Base-by-base conservation (phyloP, 1,140 invertebrate genomes). In the Drosophila subpulchrella region DNA sequence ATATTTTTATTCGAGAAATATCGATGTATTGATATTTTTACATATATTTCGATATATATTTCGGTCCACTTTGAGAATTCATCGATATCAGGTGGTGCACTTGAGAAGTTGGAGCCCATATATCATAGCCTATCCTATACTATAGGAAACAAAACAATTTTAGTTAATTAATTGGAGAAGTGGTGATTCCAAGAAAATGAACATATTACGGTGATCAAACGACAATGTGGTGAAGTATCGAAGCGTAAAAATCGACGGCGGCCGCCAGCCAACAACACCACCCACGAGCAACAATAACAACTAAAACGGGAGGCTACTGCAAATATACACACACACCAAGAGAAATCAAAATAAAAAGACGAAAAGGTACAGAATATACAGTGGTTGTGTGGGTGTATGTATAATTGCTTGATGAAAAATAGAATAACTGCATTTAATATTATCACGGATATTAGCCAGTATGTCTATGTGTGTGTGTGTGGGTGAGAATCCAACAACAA, bases 171-270 rank as follows among this genome's bases (percentile, higher is more conserved):
- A 46, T 46, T 46, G 20, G 15, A 20, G 17, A 65, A 42, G 15
- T 15, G 71, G 27, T 27, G 27, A 4, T 27, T 51, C 58, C 41
- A 73, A 61, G 58, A 76, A 57, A 75, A 85, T 86, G 82, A 78
- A 81, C 42, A 81, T 78, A 61, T 66, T 72, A 62, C 78, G 61
- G 70, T 82, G 82, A 51, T 32, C 65, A 72, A 55, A 71, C 55
- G 75, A 70, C 57, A 78, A 86, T 86, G 78, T 63, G 79, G 66
- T 75, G 75, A 82, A 78, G 78, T 82, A 86, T 75, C 78, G 79
- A 75, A 88, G 82, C 75, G 83, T 86, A 76, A 82, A 72, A 86
- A 78, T 75, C 78, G 60, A 75, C 86, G 83, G 75, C 78, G 70
- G 66, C 62, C 36, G 68, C 57, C 67, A 78, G 75, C 61, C 48